A percentile compares a stretch with the other conserved stretches of the same genome.
phyloP scores from a whole-genome alignment of 2,113 vertebrate genomes.

The Rhabdornis inornatus region DNA sequence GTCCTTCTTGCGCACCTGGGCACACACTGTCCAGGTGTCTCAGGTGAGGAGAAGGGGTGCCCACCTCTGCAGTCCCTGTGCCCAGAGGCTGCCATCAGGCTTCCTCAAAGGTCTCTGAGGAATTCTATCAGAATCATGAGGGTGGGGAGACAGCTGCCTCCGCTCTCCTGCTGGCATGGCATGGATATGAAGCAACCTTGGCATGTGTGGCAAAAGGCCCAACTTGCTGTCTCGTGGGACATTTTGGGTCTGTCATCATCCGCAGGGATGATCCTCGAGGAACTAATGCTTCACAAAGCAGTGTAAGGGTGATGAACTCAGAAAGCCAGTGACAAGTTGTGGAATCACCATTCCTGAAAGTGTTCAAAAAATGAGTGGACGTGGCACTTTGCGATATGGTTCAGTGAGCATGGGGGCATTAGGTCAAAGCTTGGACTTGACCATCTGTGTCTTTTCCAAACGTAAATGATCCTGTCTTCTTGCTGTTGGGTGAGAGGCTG shows the following conservation, averaged over 20 bases:
- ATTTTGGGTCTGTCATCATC: not conserved
- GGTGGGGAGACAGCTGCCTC: fast-evolving
- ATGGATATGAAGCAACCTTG: fast-evolving
- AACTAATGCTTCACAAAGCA: not conserved
- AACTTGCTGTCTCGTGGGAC: not conserved
- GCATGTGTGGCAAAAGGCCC: not conserved
- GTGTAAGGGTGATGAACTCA: not conserved
- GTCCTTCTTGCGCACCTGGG: not conserved
- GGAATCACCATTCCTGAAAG: not conserved
- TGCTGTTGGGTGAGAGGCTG: not conserved
- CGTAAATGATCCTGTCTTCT: not conserved
- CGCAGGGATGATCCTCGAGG: not conserved
- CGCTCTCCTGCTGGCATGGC: fast-evolving
- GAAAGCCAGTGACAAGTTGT: not conserved
- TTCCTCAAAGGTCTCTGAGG: no score
- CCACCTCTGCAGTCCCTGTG: not conserved
- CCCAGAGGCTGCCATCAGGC: not conserved
- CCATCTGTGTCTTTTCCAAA: not conserved
- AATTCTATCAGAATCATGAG: fast-evolving
- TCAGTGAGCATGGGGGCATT: not conserved
- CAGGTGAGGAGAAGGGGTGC: no score
- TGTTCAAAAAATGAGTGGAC: not conserved
- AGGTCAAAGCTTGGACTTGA: not conserved
- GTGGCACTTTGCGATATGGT: fast-evolving
- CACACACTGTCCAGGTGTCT: no score